Evolutionary conservation across 2,797 vertebrate genomes (phyloP), one percentile per base, ranked within the genome.

Genomic region (Coreius guichenoti): DNA sequence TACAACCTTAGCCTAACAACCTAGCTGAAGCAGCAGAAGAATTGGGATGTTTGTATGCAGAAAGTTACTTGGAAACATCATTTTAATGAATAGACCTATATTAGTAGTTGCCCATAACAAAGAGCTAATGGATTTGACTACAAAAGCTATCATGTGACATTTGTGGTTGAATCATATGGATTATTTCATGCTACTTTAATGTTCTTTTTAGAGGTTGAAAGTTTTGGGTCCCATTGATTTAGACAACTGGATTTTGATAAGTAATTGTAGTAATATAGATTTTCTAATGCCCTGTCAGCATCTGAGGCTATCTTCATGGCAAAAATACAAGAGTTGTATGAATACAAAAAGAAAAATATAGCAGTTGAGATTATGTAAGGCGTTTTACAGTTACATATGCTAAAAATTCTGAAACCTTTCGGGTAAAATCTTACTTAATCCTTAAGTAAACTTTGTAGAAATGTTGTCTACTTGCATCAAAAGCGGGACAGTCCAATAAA

Each of bases 1-100:
- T 94, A 92, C 93, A 93, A 92, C 92, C 91, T 93, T 94, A 90
- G 90, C 84, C 92, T 90, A 92, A 90, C 89, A 91, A 67, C 80
- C 90, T 92, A 92, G 90, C 87, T 92, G 92, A 91, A 91, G 87
- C 91, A 39, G 88, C 86, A 88, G 90, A 91, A 87, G 89, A 73
- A 61, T 67, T 69, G 17, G 17, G 43, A 61, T 63, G 65, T 23
- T 73, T 45, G 45, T 56, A 45, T 69, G 26, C 39, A 49, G 43
- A 67, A 45, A n/a, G 23, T 33, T 36, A 36, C 67, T 68, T 54
- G 12, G 31, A 81, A 51, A 49, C 4, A 81, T 33, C 2, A 23
- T 33, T 63, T 70, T 11, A 61, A 61, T 31, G 36, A 61, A 82
- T 23, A 36, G 3, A 56, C 58, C 26, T 23, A 31, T 16, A 67